A percentile compares a stretch with the other conserved stretches of the same genome.
Conservation (phyloP, 2,113 vertebrate species). For the Pelvicachromis taeniatus region DNA sequence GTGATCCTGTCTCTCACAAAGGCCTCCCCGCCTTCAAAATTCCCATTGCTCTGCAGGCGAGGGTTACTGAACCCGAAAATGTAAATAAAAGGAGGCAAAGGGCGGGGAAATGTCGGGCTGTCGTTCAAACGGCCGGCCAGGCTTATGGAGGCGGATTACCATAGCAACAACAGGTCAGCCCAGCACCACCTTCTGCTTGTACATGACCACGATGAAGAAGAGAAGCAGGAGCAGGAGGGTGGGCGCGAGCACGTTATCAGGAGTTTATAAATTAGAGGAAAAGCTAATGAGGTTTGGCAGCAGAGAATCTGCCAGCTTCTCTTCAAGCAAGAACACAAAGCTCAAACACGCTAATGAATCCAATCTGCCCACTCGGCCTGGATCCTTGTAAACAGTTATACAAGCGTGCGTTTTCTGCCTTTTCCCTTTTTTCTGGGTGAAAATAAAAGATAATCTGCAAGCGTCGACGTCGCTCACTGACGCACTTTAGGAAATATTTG, state of each 20-base stretch:
- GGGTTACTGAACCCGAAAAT: constrained; percentile 40
- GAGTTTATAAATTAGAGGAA: not conserved
- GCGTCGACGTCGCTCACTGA: not conserved
- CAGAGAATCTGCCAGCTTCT: not conserved
- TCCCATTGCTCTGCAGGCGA: constrained; percentile 6
- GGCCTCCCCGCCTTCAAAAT: constrained; percentile 8
- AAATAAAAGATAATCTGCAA: not conserved
- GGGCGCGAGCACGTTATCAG: not conserved
- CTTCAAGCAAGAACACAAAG: not conserved
- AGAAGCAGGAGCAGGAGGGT: not conserved
- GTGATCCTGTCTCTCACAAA: constrained; percentile 49
- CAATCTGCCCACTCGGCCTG: constrained; percentile 1
- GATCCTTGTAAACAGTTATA: not conserved
- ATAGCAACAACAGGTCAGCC: constrained; percentile 75
- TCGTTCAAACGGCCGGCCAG: constrained; percentile 13
- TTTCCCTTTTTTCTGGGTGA: not conserved
- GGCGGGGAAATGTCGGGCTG: not conserved
- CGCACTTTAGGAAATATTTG: constrained; percentile 16
- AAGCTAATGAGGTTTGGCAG: not conserved
- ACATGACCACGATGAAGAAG: not conserved
- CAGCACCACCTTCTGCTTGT: constrained; percentile 69
- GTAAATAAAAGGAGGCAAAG: constrained; percentile 30
- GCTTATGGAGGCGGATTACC: constrained; percentile 36
- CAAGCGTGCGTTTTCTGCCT: not conserved
- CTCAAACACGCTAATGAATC: not conserved